Conservation (phyloP, 2,113 vertebrate species). For the Patagioenas fasciata region DNA sequence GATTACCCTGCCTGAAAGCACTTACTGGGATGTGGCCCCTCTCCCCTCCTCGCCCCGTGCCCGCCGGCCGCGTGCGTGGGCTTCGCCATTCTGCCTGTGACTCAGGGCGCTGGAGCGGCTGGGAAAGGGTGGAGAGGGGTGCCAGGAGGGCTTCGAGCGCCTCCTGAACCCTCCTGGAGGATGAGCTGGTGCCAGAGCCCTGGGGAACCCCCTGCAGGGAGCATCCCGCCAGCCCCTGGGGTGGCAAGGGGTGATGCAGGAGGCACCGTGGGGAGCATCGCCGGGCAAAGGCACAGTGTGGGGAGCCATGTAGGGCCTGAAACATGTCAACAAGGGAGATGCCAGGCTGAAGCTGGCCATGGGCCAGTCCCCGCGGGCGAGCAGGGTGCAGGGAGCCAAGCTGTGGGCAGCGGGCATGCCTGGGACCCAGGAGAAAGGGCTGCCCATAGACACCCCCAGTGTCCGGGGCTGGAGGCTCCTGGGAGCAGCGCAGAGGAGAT, state of each 20-base stretch:
- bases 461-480: neutral
- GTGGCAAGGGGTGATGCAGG: neutral
- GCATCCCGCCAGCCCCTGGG: accelerated
- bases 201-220: accelerated
- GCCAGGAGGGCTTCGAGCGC: accelerated
- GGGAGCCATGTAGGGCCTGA: conserved; percentile 1
- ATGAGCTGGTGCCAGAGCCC: neutral
- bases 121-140: neutral
- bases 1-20: neutral
- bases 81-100: neutral
- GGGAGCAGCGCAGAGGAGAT: neutral
- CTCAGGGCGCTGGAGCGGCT: accelerated
- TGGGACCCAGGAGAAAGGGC: accelerated
- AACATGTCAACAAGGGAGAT: neutral
- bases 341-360: neutral
- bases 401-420: accelerated
- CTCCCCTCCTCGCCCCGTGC: neutral
- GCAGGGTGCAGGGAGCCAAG: accelerated
- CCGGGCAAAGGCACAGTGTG: accelerated
- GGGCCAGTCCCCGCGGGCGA: accelerated
- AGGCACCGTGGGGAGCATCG: accelerated
- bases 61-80: neutral
- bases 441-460: accelerated
- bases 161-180: neutral
- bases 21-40: neutral